Evolutionary conservation across 2,797 vertebrate genomes (phyloP), one percentile per base, ranked within the genome.

Genomic region (Simalia tracyae): DNA sequence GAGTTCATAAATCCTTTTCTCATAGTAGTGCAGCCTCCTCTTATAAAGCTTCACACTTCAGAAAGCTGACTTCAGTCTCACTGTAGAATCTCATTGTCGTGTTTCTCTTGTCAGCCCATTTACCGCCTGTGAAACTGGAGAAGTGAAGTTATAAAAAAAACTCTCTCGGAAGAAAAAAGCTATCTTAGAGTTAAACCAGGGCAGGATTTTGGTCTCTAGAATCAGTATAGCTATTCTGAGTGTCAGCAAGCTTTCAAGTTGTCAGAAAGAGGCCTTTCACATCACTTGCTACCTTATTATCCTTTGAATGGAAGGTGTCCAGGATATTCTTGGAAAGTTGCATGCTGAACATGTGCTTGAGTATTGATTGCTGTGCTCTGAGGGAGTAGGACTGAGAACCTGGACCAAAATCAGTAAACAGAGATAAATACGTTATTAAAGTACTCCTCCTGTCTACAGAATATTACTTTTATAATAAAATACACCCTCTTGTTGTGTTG

Each of bases 381-480:
- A 57, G 19, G 64, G 50, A 31, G 66, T 84, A 63, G 7, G n/a
- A 87, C 72, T 31, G 5, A 68, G 84, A 86, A 57, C 57, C 24
- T 91, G 87, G 91, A 92, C 56, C 17, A 1, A 11, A 76, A 61
- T 84, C n/a, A 26, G 28, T 76, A 31, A 15, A 56, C n/a, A 90
- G 90, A 89, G 89, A 68, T 36, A 94, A 76, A 46, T 88, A 93
- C 50, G 91, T 92, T 85, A 84, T 76, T 66, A 89, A 76, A 81
- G 91, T 31, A 88, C 1, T 19, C 72, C 63, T 61, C 89, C 92
- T 59, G 81, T 59, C 90, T 93, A 19, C 7, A 5, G 46, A 90
- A 84, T 50, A 84, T 36, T 81, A 46, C 84, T 61, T 31, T 59
- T 59, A 46, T 61, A 84, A 28, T 24, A 46, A 46, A 60, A 90